phyloP scores from a whole-genome alignment of 2,113 vertebrate genomes.

The Ivindomyrus marchei region DNA sequence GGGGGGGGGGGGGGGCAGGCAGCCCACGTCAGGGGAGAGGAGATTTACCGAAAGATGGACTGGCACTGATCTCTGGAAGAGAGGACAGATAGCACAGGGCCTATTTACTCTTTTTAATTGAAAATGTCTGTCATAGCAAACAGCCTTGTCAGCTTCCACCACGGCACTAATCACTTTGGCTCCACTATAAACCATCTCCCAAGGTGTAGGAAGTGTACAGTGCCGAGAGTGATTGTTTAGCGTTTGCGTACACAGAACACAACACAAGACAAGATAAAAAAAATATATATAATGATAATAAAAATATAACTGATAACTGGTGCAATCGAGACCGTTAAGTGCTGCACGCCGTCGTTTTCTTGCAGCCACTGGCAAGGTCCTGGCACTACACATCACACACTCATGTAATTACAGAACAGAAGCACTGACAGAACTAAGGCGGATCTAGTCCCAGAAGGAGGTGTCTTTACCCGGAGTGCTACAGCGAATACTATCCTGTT shows the following conservation, averaged over 20 bases:
- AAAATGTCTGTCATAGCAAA: slow-evolving; percentile 58
- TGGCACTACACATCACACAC: not conserved
- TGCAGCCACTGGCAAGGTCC: not conserved
- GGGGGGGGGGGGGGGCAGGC: not conserved
- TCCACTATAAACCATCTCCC: not conserved
- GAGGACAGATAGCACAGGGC: slow-evolving; percentile 51
- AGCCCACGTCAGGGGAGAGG: slow-evolving; percentile 42
- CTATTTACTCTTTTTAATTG: slow-evolving; percentile 67
- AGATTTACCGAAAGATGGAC: slow-evolving; percentile 50
- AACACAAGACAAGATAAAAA: not conserved
- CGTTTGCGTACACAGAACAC: not conserved
- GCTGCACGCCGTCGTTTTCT: not conserved
- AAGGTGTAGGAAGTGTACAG: not conserved
- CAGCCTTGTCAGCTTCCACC: slow-evolving; percentile 33
- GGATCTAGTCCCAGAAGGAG: not conserved
- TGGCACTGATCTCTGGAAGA: slow-evolving; percentile 44
- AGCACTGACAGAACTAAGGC: not conserved
- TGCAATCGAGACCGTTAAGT: not conserved
- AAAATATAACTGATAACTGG: not conserved
- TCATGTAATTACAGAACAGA: not conserved
- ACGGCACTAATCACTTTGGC: slow-evolving; percentile 44
- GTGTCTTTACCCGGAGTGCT: not conserved
- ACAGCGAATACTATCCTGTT: not conserved
- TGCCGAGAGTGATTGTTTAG: not conserved
- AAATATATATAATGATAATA: not conserved